Conservation (phyloP, 2,113 vertebrate genomes). For the Sphaerodactylus townsendi region DNA sequence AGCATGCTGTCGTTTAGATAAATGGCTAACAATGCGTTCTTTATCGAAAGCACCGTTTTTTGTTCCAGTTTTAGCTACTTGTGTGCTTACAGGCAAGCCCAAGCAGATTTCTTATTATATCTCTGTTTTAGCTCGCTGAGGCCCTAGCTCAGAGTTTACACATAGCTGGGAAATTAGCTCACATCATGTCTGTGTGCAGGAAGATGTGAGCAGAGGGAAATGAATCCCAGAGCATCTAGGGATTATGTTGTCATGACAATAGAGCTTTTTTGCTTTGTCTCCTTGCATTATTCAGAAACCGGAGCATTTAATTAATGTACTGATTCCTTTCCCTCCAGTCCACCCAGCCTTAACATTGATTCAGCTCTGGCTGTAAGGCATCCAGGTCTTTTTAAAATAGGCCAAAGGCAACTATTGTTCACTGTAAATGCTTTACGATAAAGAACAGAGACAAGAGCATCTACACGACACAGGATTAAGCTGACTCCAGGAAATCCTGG, state of each 20-base stretch:
- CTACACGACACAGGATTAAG: neutral
- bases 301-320: slow-evolving; percentile 42
- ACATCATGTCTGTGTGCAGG: neutral
- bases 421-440: neutral
- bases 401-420: neutral
- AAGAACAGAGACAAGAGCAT: neutral
- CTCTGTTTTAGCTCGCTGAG: neutral
- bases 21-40: neutral
- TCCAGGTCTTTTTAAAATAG: neutral
- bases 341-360: neutral
- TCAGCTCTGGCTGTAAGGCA: neutral
- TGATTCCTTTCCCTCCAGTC: slow-evolving; percentile 23
- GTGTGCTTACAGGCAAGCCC: neutral
- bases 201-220: neutral
- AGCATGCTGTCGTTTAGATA: neutral
- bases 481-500: neutral
- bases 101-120: neutral
- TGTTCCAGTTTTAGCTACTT: neutral
- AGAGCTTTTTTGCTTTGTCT: slow-evolving; percentile 13
- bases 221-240: slow-evolving; percentile 43
- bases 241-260: slow-evolving; percentile 26
- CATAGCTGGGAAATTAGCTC: neutral
- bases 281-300: slow-evolving; percentile 13
- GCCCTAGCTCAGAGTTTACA: neutral
- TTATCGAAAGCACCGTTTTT: neutral